phyloP scores from a whole-genome alignment of 2,888 invertebrate species.

The Nemapogon koenigi region DNA sequence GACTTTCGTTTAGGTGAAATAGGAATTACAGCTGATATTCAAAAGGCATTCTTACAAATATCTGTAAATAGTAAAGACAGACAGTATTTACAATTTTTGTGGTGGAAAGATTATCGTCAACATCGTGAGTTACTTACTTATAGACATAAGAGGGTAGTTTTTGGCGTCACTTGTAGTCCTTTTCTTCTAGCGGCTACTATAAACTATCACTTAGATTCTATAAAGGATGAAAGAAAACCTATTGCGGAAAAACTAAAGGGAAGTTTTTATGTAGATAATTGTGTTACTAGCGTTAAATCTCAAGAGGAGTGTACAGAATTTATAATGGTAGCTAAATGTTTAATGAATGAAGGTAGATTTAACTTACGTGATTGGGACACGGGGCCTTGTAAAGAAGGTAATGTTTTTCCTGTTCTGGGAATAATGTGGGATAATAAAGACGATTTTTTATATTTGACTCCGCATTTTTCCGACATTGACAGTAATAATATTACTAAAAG shows the following conservation, averaged over 20 bases:
- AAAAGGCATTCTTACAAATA: slow-evolving; percentile 25
- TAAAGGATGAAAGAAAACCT: background rate
- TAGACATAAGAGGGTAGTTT: slow-evolving; percentile 11
- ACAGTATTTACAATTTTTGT: slow-evolving; percentile 22
- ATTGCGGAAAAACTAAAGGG: slow-evolving; percentile 10
- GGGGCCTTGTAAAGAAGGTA: too few relatives aligned
- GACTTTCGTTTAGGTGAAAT: slow-evolving; percentile 16
- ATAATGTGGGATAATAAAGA: slow-evolving; percentile 14
- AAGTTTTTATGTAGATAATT: slow-evolving; percentile 16
- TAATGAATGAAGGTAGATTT: slow-evolving; percentile 14
- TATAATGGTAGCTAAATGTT: slow-evolving; percentile 11
- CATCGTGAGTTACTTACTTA: background rate
- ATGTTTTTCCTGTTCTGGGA: too few relatives aligned
- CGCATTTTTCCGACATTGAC: background rate
- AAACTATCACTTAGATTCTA: slow-evolving; percentile 7
- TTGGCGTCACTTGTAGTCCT: slow-evolving; percentile 11
- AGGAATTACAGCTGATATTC: slow-evolving; percentile 21
- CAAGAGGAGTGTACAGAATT: slow-evolving; percentile 10
- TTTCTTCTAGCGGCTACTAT: slow-evolving; percentile 11
- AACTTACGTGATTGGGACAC: slow-evolving; percentile 14
- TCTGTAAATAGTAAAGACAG: slow-evolving; percentile 18
- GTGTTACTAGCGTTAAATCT: slow-evolving; percentile 13
- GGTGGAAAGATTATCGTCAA: slow-evolving; percentile 12
- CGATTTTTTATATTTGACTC: slow-evolving; percentile 7
- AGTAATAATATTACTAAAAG: slow-evolving; percentile 11